Conservation (phyloP, 1,140 invertebrate species). For the Halesus radiatus region DNA sequence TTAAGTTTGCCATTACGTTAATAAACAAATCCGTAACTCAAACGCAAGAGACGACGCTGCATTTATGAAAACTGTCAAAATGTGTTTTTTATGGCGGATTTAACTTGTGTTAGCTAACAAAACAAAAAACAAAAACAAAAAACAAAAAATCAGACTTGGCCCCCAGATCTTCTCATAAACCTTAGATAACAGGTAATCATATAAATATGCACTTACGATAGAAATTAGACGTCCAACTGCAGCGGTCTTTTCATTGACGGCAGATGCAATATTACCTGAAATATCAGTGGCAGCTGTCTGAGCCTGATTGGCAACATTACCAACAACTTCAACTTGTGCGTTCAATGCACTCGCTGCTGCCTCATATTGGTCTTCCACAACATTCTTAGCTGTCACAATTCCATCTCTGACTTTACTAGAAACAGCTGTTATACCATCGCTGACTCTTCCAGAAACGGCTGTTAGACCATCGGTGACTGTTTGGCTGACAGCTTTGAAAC, state of each 20-base stretch:
- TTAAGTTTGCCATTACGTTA: no score
- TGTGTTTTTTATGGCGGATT: no score
- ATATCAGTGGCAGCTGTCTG: slow-evolving; percentile 9
- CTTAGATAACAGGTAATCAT: no score
- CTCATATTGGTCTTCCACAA: slow-evolving; percentile 5
- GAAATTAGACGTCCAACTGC: background rate
- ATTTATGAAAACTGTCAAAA: no score
- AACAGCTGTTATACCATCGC: background rate
- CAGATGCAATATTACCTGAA: slow-evolving; percentile 8
- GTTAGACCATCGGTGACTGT: slow-evolving; percentile 1
- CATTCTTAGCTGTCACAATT: background rate
- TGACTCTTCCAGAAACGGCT: background rate
- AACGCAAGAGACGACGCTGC: no score
- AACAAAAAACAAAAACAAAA: no score
- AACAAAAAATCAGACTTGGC: no score
- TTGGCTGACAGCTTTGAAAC: slow-evolving; percentile 11
- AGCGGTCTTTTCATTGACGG: slow-evolving; percentile 17
- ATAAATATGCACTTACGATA: no score
- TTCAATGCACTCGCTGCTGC: slow-evolving; percentile 19
- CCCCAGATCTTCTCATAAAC: no score
- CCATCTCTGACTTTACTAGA: background rate
- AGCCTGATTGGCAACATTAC: slow-evolving; percentile 35
- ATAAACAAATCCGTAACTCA: no score
- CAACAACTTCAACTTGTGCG: slow-evolving; percentile 32
- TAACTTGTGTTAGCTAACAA: no score